These are phyloP conservation scores for Aurelia sp. DNA, from an alignment of 30 jellyfish, hydroid and myxozoan genomes.

Conservation along the genomic window DNA sequence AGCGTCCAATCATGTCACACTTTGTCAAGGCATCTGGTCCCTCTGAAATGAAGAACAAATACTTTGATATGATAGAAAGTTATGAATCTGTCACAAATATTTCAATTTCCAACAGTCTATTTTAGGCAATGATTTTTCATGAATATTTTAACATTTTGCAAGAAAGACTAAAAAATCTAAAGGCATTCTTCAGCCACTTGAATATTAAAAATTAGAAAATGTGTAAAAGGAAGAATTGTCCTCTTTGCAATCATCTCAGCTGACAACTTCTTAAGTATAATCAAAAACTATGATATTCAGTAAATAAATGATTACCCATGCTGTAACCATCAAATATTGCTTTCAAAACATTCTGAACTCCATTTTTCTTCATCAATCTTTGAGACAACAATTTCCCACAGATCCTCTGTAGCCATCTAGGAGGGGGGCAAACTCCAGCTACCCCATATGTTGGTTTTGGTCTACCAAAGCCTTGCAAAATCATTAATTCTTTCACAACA, in stretches of 20 bases:
- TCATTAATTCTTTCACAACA: conserved; percentile 57
- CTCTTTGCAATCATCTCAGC: too few relatives aligned
- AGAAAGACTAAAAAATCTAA: too few relatives aligned
- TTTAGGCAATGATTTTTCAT: too few relatives aligned
- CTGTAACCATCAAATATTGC: conserved; percentile 75
- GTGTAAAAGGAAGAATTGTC: too few relatives aligned
- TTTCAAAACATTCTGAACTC: conserved; percentile 62
- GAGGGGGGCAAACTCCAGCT: neutral
- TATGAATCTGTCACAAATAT: too few relatives aligned
- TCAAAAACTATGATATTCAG: neutral
- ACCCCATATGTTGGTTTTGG: neutral
- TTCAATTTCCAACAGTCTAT: too few relatives aligned
- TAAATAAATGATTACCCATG: conserved; percentile 18
- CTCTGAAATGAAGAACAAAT: conserved; percentile 12
- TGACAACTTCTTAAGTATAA: too few relatives aligned
- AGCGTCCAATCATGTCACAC: conserved; percentile 61
- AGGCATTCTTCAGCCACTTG: too few relatives aligned
- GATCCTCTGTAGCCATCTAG: conserved; percentile 43
- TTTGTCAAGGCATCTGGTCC: conserved; percentile 30
- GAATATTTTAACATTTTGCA: too few relatives aligned
- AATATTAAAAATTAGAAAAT: too few relatives aligned
- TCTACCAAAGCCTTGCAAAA: conserved; percentile 68
- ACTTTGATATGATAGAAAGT: too few relatives aligned
- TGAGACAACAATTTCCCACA: conserved; percentile 75
- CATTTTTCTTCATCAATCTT: conserved; percentile 71